A percentile compares a stretch with the other conserved stretches of the same genome.
phyloP scores from a whole-genome alignment of 2,113 vertebrate genomes.

The Phalacrocorax aristotelis region DNA sequence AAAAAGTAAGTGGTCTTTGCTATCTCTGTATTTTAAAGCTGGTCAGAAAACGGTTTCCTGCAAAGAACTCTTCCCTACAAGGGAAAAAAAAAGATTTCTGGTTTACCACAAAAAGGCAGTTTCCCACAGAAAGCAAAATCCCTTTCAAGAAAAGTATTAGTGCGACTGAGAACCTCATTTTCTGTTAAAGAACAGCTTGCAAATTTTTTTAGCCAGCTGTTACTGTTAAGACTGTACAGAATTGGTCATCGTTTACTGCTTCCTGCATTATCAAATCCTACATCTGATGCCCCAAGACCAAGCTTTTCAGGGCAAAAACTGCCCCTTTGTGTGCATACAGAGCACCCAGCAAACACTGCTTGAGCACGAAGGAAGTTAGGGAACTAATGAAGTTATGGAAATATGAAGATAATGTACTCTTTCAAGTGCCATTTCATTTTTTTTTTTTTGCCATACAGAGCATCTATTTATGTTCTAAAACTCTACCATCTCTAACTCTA shows the following conservation, averaged over 20 bases:
- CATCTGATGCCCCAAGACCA: background rate
- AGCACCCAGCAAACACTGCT: background rate
- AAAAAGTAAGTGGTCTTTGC: background rate
- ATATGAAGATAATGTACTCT: background rate
- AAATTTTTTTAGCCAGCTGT: background rate
- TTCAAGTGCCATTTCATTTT: background rate
- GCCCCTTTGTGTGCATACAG: background rate
- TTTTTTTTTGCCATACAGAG: background rate
- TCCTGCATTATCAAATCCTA: background rate
- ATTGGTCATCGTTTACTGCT: background rate
- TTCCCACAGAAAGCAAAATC: background rate
- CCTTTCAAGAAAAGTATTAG: background rate
- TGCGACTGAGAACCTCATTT: background rate
- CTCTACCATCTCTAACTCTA: background rate
- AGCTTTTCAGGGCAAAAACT: background rate
- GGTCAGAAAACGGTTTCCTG: constrained; percentile 19
- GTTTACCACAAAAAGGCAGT: background rate
- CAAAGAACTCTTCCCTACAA: background rate
- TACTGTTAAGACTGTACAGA: background rate
- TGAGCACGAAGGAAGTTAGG: background rate
- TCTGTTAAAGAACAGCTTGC: background rate
- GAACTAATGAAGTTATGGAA: background rate
- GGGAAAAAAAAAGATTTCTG: background rate
- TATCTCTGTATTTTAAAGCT: constrained; percentile 15
- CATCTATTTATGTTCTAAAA: background rate